A percentile compares a stretch with the other conserved stretches of the same genome.
Evolutionary conservation across 2,797 vertebrate species (phyloP).

Genomic region (Gobio occitaniae): DNA sequence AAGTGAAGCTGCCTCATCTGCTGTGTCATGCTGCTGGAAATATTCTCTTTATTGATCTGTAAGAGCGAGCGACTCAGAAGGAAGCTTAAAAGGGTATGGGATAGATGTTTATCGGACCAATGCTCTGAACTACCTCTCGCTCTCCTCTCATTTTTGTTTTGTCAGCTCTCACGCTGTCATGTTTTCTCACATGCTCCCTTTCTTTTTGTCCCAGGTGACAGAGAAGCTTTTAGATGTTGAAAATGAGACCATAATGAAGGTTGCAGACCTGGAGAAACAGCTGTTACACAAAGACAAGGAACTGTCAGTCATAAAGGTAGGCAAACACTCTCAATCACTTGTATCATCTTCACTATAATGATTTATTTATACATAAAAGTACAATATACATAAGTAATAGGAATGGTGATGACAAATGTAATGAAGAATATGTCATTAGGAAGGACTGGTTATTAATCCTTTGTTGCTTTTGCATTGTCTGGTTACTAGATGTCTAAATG

Average conservation of each 20-base stretch:
- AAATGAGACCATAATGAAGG: constrained; percentile 97
- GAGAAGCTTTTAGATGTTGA: constrained; percentile 97
- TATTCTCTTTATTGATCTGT: constrained; percentile 68
- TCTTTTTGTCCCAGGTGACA: constrained; percentile 80
- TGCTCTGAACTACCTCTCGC: constrained; percentile 48
- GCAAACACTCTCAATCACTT: not conserved
- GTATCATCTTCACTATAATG: not conserved
- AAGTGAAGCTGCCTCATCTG: constrained; percentile 66
- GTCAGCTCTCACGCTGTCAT: not conserved
- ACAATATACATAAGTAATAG: not conserved
- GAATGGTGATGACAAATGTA: not conserved
- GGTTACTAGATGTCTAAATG: constrained; percentile 1
- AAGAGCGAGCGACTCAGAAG: constrained; percentile 37
- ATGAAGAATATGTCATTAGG: not conserved
- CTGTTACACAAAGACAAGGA: constrained; percentile 95
- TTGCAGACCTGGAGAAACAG: constrained; percentile 94
- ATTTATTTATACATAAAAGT: not conserved
- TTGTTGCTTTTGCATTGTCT: not conserved
- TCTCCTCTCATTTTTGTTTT: not conserved
- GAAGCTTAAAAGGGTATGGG: constrained; percentile 50
- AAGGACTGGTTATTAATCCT: not conserved
- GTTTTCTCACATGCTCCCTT: not conserved
- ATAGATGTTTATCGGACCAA: constrained; percentile 62
- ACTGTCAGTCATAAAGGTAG: constrained; percentile 86
- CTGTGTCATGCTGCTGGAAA: constrained; percentile 69